Evolutionary conservation across 2,113 vertebrate species (phyloP), one percentile per base, ranked within the genome.

Genomic region (Rostratula benghalensis): DNA sequence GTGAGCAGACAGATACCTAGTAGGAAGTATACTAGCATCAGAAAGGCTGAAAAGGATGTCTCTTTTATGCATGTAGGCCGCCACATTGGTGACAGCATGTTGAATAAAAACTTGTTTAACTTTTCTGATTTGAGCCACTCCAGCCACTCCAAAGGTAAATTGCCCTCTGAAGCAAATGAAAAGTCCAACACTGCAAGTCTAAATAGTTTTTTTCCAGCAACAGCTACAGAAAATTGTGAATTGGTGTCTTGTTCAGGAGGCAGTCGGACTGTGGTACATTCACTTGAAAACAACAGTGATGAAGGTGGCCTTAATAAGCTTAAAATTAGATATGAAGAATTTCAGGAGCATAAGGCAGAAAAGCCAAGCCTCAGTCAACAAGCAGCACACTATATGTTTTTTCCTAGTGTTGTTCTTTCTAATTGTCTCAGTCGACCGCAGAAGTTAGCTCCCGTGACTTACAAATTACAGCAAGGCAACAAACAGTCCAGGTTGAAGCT

Each of bases 371-470:
- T 98, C 94, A 99, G 98, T 92, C 99, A 99, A 95, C 99, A 99
- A 98, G 99, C 99, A 97, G 99, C 99, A 23, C 99, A 99, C 97
- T 99, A 99, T 94, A 99, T 99, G 97, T 99, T 99, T 97, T 99
- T 99, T 93, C 99, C 99, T 43, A 99, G 99, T 70, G 99, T 99
- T 89, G 99, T 99, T 93, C 99, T 99, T 96, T 99, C 99, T 77
- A 99, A 99, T 95, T 99, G 99, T 97, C 98, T 99, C 69, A 98
- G 96, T 70, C 98, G 99, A 91, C 98, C 98, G 23, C 97, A 99
- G 98, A 98, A 99, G 98, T 98, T 98, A 51, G 97, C 98, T 92
- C 98, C 98, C 1, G 97, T 98, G 79, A 98, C 98, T 3, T 98
- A 98, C 33, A 99, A 98, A 84, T 85, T 98, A 23, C 98, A 99